Evolutionary conservation across 2,113 vertebrate species (phyloP).

Genomic region (Percina caprodes): DNA sequence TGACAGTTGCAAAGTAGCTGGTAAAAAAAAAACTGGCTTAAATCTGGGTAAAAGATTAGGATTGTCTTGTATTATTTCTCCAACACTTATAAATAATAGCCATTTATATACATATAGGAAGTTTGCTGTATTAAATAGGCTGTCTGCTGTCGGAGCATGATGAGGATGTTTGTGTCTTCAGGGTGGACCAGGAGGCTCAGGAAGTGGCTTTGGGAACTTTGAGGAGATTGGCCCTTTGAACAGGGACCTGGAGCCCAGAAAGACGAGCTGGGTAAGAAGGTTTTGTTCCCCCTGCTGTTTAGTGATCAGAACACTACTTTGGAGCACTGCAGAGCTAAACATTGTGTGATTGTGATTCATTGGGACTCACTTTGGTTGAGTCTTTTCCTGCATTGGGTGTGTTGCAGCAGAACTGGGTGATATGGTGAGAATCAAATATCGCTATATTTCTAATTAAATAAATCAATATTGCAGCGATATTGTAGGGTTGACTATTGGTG

Average conservation of each 20-base stretch:
- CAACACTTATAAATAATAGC: background rate
- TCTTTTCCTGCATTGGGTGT: background rate
- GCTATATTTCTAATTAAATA: too few relatives aligned
- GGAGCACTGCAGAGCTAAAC: background rate
- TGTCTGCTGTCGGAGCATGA: background rate
- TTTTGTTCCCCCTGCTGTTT: background rate
- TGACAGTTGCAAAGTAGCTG: background rate
- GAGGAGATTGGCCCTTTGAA: conserved; percentile 94
- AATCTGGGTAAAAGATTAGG: background rate
- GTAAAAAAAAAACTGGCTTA: conserved; percentile 9
- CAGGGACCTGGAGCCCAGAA: conserved; percentile 85
- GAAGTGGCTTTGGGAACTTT: conserved; percentile 97
- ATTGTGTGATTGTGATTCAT: background rate
- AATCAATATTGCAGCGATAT: too few relatives aligned
- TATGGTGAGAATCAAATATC: too few relatives aligned
- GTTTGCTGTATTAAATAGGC: background rate
- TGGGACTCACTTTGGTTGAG: background rate
- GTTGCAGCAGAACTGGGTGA: too few relatives aligned
- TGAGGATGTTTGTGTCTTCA: conserved; percentile 61
- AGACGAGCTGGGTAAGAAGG: conserved; percentile 90
- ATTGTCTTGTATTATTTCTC: background rate
- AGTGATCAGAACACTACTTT: background rate
- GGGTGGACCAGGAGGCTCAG: conserved; percentile 96
- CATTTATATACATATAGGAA: background rate
- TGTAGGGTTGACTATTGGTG: too few relatives aligned